Evolutionary conservation across 2,113 vertebrate genomes (phyloP), one percentile per base, ranked within the genome.

Genomic region (Antigone vipio): DNA sequence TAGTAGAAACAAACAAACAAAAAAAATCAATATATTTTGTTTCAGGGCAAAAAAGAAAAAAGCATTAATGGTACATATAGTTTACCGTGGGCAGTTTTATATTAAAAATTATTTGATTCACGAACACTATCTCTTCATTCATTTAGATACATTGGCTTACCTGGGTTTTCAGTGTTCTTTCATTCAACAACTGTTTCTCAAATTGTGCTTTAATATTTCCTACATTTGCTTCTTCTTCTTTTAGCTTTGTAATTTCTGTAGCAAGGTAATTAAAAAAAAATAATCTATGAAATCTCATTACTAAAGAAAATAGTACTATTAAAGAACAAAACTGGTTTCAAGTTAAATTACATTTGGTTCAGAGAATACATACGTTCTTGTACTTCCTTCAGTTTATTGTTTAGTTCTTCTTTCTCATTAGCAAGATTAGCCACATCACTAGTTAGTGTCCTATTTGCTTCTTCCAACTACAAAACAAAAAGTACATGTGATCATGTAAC

Each of bases 111-210:
- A 79, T 32, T 62, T 44, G 56, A 63, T 63, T 60, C 4, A 45
- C 30, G 14, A 77, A 52, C 20, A 66, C 15, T 55, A 8, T 16
- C 15, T 71, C 22, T 74, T 66, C 26, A 35, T 35, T 76, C 19
- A 81, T 82, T 77, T 68, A 76, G 38, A 67, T 45, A 17, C 9
- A 76, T 49, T 60, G 80, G 77, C 85, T 76, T 88, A 99, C 99
- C 98, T 99, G 99, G 21, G 99, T 99, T 98, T 99, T 99, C 88
- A 99, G 98, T 3, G 99, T 99, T 94, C 99, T 98, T 97, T 99
- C 99, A 77, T 92, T 98, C 97, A 99, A 97, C 50, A 99, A 97
- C 94, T 99, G 99, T 96, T 99, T 99, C 96, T 99, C 99, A 88
- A 98, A 99, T 2, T 98, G 97, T 56, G 98, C 97, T 97, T 99